These are phyloP conservation scores for Galeruca laticollis DNA, from an alignment of 2,888 invertebrate species.

Conservation along the genomic window DNA sequence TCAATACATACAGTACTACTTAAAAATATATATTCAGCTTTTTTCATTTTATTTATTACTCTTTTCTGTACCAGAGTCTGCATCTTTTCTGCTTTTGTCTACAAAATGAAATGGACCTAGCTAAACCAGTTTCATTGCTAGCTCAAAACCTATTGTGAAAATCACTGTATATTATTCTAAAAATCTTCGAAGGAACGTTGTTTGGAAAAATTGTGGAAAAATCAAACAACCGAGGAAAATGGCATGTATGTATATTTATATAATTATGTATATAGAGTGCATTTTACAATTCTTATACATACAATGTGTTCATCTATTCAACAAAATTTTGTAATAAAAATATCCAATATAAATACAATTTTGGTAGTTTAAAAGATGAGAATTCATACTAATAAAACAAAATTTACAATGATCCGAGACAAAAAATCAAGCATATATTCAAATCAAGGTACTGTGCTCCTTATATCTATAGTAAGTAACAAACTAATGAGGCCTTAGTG, in stretches of 20 bases:
- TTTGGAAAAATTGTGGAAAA: slow-evolving; percentile 35
- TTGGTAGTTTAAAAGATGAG: slow-evolving; percentile 41
- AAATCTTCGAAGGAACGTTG: no score
- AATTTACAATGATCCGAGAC: slow-evolving; percentile 28
- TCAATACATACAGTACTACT: slow-evolving; percentile 39
- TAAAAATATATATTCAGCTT: slow-evolving; percentile 16
- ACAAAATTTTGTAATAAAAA: slow-evolving; percentile 54
- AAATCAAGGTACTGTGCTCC: slow-evolving; percentile 8
- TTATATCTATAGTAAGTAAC: neutral
- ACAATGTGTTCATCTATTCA: slow-evolving; percentile 63
- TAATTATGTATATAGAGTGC: slow-evolving; percentile 64
- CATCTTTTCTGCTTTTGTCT: no score
- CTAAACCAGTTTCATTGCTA: no score
- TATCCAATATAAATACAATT: slow-evolving; percentile 48
- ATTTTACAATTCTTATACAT: slow-evolving; percentile 67
- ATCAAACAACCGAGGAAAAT: slow-evolving; percentile 56
- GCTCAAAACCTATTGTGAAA: no score
- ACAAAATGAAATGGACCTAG: no score
- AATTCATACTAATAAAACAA: slow-evolving; percentile 42
- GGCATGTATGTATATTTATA: slow-evolving; percentile 64
- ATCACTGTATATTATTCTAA: no score
- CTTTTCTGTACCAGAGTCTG: no score
- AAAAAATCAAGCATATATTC: neutral
- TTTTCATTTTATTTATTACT: no score
- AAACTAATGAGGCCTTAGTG: neutral